phyloP scores from a whole-genome alignment of 2,797 vertebrate species.

The Myiothlypis chrysogaster region DNA sequence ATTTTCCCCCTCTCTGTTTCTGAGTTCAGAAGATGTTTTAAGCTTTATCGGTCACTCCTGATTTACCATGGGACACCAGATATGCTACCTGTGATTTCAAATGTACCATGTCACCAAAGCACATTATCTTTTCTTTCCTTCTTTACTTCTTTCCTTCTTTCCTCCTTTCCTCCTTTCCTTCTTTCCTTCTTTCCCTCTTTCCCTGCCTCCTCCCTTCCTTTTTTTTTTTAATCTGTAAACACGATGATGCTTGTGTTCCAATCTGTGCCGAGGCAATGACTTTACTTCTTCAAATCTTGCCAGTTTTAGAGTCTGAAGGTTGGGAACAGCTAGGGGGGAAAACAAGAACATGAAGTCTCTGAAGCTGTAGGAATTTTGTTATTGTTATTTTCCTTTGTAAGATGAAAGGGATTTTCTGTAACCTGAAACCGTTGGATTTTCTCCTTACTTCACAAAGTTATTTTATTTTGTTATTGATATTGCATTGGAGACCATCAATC shows the following conservation, averaged over 20 bases:
- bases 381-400: conserved; percentile 12
- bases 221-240: not conserved
- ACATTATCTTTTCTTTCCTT: not conserved
- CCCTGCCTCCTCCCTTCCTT: accelerated
- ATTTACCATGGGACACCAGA: not conserved
- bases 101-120: not conserved
- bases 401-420: not conserved
- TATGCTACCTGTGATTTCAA: not conserved
- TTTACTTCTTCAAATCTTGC: not conserved
- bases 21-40: not conserved
- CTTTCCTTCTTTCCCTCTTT: no score
- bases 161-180: no score
- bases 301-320: not conserved
- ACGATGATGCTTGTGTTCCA: not conserved
- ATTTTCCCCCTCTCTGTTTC: not conserved
- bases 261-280: not conserved
- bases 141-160: no score
- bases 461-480: not conserved
- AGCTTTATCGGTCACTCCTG: not conserved
- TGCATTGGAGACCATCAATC: not conserved
- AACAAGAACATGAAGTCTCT: not conserved
- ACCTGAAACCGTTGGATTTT: not conserved
- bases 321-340: not conserved
- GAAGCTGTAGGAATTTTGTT: not conserved
- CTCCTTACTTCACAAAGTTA: not conserved